Percentiles rank a stretch among this genome's conserved stretches.
Evolutionary conservation across 2,888 invertebrate genomes (phyloP).

Genomic region (Stenichneumon culpator): DNA sequence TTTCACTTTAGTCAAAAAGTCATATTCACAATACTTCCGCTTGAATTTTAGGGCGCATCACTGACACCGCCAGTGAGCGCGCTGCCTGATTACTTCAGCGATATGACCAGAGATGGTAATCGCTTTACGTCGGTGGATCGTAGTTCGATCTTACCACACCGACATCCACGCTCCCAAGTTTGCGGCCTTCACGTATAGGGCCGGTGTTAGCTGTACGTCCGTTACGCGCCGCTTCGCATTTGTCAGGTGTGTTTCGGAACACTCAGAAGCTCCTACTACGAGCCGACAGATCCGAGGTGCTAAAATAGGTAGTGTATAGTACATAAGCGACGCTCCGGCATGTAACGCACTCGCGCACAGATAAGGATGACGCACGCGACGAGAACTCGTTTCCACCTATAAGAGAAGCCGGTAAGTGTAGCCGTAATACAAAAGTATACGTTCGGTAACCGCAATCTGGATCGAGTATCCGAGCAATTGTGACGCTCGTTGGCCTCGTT

Average conservation of each 20-base stretch:
- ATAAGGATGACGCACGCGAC: slow-evolving; percentile 66
- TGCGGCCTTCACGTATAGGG: background rate
- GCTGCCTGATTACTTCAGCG: background rate
- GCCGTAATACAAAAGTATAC: slow-evolving; percentile 10
- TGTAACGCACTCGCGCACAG: slow-evolving; percentile 54
- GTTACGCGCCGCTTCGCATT: background rate
- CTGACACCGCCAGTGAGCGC: background rate
- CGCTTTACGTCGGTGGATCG: slow-evolving; percentile 11
- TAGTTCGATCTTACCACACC: background rate
- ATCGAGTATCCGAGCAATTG: slow-evolving; percentile 56
- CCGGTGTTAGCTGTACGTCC: background rate
- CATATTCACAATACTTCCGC: background rate
- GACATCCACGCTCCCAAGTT: background rate
- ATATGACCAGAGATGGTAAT: background rate
- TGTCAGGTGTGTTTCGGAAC: slow-evolving; percentile 16
- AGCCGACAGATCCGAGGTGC: background rate
- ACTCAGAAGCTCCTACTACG: background rate
- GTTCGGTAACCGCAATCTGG: slow-evolving; percentile 51
- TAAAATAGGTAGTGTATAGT: slow-evolving; percentile 42
- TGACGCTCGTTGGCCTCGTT: slow-evolving; percentile 62
- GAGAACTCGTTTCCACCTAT: slow-evolving; percentile 63
- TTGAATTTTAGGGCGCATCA: slow-evolving; percentile 10
- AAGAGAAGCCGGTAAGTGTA: slow-evolving; percentile 33
- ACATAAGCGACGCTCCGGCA: slow-evolving; percentile 24
- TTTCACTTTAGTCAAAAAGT: too few species aligned